Percentiles rank a stretch among this genome's conserved stretches.
These are phyloP conservation scores for Sphaerodactylus townsendi DNA, from an alignment of 2,113 vertebrate species.

Conservation along the genomic window DNA sequence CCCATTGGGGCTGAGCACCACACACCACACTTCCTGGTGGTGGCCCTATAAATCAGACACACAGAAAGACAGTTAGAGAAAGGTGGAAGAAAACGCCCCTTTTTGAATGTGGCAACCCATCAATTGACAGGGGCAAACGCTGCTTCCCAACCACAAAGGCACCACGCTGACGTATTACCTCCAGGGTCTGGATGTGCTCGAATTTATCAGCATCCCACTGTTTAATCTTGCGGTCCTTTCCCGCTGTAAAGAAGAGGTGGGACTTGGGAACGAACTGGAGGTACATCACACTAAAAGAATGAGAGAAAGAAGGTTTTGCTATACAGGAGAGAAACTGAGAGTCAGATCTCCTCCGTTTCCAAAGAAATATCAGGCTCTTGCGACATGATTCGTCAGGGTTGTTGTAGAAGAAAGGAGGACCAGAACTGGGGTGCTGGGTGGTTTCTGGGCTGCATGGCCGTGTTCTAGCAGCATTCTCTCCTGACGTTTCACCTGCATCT, in stretches of 20 bases:
- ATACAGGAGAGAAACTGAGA: not conserved
- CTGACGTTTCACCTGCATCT: too few species aligned
- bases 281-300: constrained; percentile 89
- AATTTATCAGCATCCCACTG: constrained; percentile 99
- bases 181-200: constrained; percentile 91
- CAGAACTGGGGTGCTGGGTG: too few species aligned
- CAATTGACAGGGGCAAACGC: not conserved
- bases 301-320: constrained; percentile 10
- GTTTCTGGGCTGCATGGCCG: too few species aligned
- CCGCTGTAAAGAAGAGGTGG: constrained; percentile 97
- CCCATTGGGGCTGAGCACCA: constrained; percentile 92
- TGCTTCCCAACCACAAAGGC: not conserved
- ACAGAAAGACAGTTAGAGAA: not conserved
- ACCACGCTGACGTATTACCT: constrained; percentile 76
- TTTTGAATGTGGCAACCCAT: not conserved
- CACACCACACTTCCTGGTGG: constrained; percentile 92
- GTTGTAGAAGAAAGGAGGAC: too few species aligned
- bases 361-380: not conserved
- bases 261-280: constrained; percentile 95
- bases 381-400: too few species aligned
- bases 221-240: constrained; percentile 94
- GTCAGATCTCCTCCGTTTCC: not conserved
- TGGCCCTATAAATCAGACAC: constrained; percentile 81
- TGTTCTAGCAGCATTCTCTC: too few species aligned
- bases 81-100: too few species aligned